Evolutionary conservation across 2,113 vertebrate species (phyloP).

Genomic region (Stigmatopora argus): DNA sequence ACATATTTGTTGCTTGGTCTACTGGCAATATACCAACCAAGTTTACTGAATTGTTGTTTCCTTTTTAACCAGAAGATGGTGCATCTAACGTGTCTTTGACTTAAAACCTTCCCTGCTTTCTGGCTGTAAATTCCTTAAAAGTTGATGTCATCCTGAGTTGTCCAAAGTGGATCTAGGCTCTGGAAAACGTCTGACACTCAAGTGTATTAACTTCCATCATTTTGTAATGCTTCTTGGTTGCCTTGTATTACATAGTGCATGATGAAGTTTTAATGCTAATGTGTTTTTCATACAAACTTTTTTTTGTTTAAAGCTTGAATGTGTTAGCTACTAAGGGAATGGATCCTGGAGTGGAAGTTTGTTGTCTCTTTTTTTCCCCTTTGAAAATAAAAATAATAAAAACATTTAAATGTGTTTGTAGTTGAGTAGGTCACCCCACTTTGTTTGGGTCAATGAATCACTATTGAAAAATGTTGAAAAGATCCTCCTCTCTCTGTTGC

Average conservation of each 20-base stretch:
- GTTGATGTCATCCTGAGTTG: slow-evolving; percentile 47
- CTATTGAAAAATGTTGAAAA: slow-evolving; percentile 8
- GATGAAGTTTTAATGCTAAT: slow-evolving; percentile 59
- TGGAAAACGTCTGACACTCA: slow-evolving; percentile 62
- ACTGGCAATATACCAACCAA: too few relatives aligned
- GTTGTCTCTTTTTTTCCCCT: slow-evolving; percentile 21
- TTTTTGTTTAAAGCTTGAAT: slow-evolving; percentile 24
- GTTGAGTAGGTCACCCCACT: slow-evolving; percentile 12
- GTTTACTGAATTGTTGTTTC: slow-evolving; percentile 14
- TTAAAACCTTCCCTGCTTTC: slow-evolving; percentile 20
- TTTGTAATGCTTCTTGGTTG: slow-evolving; percentile 59
- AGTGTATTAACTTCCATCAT: slow-evolving; percentile 48
- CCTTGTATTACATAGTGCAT: slow-evolving; percentile 49
- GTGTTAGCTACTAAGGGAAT: slow-evolving; percentile 16
- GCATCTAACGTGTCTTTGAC: slow-evolving; percentile 40
- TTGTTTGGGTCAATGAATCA: slow-evolving; percentile 28
- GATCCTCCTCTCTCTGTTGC: slow-evolving; percentile 2
- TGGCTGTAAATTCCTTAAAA: slow-evolving; percentile 37
- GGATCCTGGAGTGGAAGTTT: slow-evolving; percentile 24
- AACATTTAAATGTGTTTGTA: slow-evolving; percentile 11
- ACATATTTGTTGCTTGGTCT: too few relatives aligned
- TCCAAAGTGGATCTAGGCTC: slow-evolving; percentile 31
- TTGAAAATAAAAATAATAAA: slow-evolving; percentile 11
- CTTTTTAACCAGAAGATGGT: slow-evolving; percentile 62
- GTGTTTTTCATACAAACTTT: slow-evolving; percentile 57